These are phyloP conservation scores for Cariama cristata DNA, from an alignment of 2,113 vertebrate species.

Conservation along the genomic window DNA sequence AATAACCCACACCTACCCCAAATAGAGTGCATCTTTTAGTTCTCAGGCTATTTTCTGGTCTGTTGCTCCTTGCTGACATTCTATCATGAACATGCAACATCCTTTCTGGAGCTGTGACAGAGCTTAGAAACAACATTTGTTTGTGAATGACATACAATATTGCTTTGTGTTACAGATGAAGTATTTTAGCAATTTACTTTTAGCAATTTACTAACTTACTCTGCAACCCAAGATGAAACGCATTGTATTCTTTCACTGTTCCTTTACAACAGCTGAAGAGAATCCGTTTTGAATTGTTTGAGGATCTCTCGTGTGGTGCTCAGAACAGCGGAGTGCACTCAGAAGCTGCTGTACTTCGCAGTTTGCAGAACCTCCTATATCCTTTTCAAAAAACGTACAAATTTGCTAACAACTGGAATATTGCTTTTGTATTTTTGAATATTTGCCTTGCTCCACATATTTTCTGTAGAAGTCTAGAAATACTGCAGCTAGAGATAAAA, in stretches of 20 bases:
- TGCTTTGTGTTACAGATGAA: background rate
- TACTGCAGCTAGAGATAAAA: background rate
- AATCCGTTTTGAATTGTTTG: background rate
- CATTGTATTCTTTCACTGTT: background rate
- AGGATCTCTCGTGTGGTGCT: background rate
- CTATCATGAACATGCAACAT: background rate
- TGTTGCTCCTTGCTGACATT: background rate
- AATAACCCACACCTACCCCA: background rate
- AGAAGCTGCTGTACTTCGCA: background rate
- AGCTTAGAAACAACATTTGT: background rate
- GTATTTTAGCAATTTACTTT: background rate
- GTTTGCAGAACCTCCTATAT: background rate
- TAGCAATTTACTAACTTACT: background rate
- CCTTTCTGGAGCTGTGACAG: background rate
- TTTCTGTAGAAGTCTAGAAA: background rate
- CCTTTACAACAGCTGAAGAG: background rate
- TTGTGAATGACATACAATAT: background rate
- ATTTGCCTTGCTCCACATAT: background rate
- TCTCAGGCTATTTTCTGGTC: background rate
- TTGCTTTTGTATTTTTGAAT: background rate
- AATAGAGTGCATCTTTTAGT: background rate
- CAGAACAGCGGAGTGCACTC: background rate
- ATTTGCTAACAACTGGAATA: background rate
- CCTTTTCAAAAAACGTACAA: background rate
- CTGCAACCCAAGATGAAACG: background rate